Evolutionary conservation across 2,797 vertebrate species (phyloP).

Genomic region (Gallinago stenura): DNA sequence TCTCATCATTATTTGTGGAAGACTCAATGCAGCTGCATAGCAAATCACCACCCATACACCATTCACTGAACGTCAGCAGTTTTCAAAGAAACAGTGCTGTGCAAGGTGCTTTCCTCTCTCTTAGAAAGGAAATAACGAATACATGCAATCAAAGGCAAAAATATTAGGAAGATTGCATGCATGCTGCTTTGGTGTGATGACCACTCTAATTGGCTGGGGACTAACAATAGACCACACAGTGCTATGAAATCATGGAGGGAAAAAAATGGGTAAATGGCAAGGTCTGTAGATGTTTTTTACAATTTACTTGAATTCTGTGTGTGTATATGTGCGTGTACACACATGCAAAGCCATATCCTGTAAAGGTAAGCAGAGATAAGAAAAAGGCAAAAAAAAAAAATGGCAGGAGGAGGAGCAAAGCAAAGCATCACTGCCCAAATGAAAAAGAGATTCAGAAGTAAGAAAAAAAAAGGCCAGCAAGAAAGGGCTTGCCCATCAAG

Average conservation of each 20-base stretch:
- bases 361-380: not conserved
- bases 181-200: not conserved
- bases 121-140: not conserved
- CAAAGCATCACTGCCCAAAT: not conserved
- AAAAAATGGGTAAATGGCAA: not conserved
- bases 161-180: not conserved
- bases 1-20: not conserved
- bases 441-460: not conserved
- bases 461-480: not conserved
- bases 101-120: not conserved
- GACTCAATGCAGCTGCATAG: not conserved
- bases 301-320: not conserved
- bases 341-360: not conserved
- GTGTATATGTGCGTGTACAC: fast-evolving
- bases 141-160: not conserved
- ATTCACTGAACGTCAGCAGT: not conserved
- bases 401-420: not conserved
- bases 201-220: not conserved
- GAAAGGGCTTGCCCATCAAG: not conserved
- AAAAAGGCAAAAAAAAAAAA: not conserved
- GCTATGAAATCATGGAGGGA: not conserved
- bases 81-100: not conserved
- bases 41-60: not conserved
- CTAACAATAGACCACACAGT: not conserved
- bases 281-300: not conserved